A percentile compares a stretch with the other conserved stretches of the same genome.
phyloP scores from a whole-genome alignment of 2,113 vertebrate species.

The Meriones unguiculatus region DNA sequence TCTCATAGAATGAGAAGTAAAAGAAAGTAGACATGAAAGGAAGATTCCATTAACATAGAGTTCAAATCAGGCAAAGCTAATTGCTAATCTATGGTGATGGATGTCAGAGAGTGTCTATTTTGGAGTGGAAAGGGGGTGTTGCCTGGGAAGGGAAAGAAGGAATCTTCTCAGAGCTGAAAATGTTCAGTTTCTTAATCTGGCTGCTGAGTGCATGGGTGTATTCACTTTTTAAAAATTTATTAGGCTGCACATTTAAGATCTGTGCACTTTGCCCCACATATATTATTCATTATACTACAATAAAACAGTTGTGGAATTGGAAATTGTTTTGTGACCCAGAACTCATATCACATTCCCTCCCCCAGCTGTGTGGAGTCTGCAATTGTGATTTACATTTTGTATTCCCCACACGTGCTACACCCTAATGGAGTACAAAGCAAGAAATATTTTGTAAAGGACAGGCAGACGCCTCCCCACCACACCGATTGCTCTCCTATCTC shows the following conservation, averaged over 20 bases:
- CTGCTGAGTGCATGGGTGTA: conserved; percentile 27
- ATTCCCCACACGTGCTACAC: not conserved
- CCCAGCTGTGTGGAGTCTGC: not conserved
- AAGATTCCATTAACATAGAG: not conserved
- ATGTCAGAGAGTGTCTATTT: conserved; percentile 11
- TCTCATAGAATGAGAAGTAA: not conserved
- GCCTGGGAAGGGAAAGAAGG: conserved; percentile 11
- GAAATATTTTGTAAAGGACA: conserved; percentile 34
- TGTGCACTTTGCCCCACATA: conserved; percentile 49
- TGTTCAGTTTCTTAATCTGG: conserved; percentile 63
- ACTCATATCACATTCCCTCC: not conserved
- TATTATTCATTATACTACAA: conserved; percentile 70
- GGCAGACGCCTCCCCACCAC: not conserved
- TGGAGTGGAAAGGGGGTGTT: not conserved
- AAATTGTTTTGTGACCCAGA: conserved; percentile 20
- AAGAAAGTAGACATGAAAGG: conserved; percentile 20
- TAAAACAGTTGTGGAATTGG: conserved; percentile 35
- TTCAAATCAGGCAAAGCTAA: conserved; percentile 55
- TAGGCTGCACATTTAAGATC: conserved; percentile 62
- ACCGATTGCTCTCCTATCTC: not conserved
- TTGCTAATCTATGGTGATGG: conserved; percentile 32
- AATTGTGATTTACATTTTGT: not conserved
- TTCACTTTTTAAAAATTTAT: conserved; percentile 78
- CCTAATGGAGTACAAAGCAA: conserved; percentile 5
- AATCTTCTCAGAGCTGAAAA: conserved; percentile 41